Conservation (phyloP, 2,888 invertebrate genomes). For the Beris morrisii region DNA sequence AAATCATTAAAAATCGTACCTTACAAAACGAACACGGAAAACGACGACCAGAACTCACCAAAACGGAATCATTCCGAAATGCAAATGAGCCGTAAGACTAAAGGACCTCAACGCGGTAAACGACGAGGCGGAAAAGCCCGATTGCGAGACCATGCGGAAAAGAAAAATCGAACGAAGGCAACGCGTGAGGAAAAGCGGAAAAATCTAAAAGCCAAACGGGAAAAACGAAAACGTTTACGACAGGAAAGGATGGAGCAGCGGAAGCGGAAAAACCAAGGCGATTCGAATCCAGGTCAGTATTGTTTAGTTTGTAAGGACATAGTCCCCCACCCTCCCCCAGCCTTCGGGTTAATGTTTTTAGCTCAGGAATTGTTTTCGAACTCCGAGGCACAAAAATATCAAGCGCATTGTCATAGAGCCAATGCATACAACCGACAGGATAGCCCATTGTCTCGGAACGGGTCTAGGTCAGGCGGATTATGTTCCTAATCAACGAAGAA, state of each 20-base stretch:
- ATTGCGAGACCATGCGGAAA: conserved; percentile 24
- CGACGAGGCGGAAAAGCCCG: conserved; percentile 11
- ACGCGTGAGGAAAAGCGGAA: conserved; percentile 34
- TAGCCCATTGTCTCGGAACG: no score
- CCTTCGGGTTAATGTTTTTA: no score
- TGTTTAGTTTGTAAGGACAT: not conserved
- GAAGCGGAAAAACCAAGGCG: conserved; percentile 17
- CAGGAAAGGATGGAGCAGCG: conserved; percentile 31
- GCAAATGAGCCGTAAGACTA: conserved; percentile 22
- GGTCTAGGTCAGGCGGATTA: no score
- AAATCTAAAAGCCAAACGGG: conserved; percentile 36
- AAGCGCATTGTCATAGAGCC: no score
- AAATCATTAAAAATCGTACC: conserved; percentile 19
- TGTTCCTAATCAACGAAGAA: no score
- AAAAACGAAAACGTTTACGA: conserved; percentile 32
- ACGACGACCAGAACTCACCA: not conserved
- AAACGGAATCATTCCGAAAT: conserved; percentile 13
- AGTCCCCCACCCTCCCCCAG: no score
- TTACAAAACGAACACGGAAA: conserved; percentile 12
- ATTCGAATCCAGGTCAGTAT: conserved; percentile 22
- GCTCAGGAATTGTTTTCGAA: no score
- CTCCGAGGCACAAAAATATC: no score
- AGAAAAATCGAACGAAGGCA: conserved; percentile 20
- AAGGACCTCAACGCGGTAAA: conserved; percentile 20
- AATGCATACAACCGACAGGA: no score